Conservation (phyloP, 2,888 invertebrate genomes). For the Cybosia mesomella region DNA sequence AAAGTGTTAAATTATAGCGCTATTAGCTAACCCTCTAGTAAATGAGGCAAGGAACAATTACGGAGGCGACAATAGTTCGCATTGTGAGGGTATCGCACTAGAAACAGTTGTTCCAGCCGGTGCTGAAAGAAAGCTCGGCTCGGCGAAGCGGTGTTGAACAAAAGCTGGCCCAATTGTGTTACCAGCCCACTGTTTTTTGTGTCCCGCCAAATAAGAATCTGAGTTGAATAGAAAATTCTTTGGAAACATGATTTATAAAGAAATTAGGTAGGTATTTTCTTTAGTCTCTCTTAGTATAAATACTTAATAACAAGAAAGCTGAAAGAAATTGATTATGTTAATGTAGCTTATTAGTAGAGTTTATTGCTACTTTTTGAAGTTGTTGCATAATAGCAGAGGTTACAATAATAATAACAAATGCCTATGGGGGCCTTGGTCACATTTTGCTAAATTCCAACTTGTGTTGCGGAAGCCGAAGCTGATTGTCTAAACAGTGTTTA, state of each 20-base stretch:
- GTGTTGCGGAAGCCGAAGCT: too few species aligned
- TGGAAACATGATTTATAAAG: conserved; percentile 31
- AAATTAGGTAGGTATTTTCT: conserved; percentile 8
- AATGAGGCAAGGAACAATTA: conserved; percentile 75
- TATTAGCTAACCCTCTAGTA: conserved; percentile 70
- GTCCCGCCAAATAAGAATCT: conserved; percentile 65
- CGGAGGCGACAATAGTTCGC: conserved; percentile 70
- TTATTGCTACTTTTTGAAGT: neutral
- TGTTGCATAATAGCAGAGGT: neutral
- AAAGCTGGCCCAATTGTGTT: conserved; percentile 73
- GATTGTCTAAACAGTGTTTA: too few species aligned
- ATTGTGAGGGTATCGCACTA: conserved; percentile 72
- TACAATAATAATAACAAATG: too few species aligned
- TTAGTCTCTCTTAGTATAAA: neutral
- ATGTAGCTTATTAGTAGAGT: neutral
- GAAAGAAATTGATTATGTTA: neutral
- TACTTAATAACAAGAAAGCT: neutral
- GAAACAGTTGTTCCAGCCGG: conserved; percentile 70
- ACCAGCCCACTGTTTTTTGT: conserved; percentile 66
- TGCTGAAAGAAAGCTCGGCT: conserved; percentile 64
- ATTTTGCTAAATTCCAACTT: too few species aligned
- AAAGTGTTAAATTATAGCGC: conserved; percentile 61
- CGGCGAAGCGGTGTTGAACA: conserved; percentile 62
- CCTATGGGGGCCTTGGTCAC: too few species aligned
- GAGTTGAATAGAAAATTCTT: conserved; percentile 62